Conservation (phyloP, 2,113 vertebrate species). For the Rhodinocichla rosea region DNA sequence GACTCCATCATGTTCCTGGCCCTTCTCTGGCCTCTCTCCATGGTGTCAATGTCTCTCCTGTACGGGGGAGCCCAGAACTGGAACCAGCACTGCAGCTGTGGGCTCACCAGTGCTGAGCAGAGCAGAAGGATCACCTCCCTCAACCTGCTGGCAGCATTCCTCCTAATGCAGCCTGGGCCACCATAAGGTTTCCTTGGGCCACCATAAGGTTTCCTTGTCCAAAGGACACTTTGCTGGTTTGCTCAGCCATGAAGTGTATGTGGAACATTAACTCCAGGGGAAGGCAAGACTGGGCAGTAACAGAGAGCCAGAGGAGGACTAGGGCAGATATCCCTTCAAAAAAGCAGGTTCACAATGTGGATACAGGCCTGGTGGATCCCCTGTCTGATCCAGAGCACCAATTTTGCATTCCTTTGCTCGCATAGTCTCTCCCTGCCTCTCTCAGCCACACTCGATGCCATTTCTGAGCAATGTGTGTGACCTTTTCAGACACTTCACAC, state of each 20-base stretch:
- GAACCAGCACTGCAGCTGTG: not conserved
- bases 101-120: not conserved
- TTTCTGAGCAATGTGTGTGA: not conserved
- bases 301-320: not conserved
- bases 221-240: not conserved
- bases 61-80: not conserved
- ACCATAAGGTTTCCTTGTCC: not conserved
- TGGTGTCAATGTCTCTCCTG: too few species aligned
- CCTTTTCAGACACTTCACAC: not conserved
- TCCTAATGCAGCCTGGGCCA: not conserved
- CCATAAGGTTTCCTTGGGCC: not conserved
- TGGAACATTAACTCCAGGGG: not conserved
- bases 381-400: not conserved
- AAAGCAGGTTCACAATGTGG: not conserved
- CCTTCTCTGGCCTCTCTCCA: not conserved
- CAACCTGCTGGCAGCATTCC: fast-evolving
- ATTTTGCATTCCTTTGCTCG: not conserved
- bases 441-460: not conserved
- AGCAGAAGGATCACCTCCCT: not conserved
- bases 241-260: not conserved
- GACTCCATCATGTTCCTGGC: not conserved
- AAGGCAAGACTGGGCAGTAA: not conserved
- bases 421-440: not conserved
- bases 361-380: not conserved
- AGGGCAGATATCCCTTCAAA: not conserved